Base-by-base conservation (phyloP, 2,888 invertebrate genomes). In the Cataglyphis altisquamis region DNA sequence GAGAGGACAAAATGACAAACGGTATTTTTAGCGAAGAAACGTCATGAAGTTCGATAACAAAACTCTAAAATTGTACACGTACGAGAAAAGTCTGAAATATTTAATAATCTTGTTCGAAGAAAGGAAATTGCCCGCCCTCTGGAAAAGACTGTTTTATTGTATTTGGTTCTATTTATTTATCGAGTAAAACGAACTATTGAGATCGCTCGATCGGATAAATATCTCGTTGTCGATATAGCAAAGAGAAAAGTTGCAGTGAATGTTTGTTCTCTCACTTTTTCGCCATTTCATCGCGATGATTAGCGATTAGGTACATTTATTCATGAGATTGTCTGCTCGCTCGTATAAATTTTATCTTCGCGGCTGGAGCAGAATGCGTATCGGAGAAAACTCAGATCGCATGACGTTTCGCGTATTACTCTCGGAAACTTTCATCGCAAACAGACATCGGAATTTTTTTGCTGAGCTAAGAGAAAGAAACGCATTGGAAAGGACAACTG, bases 241-340 rank as follows among this genome's bases (percentile, higher is more conserved):
- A 9, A 32, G 45, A 62, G 68, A 84, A 84, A 78, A 52, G 36
- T n/a, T 55, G 78, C 62, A 77, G 84, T 74, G 83, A 83, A 83
- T 63, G 64, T 77, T 84, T 32, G 15, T 29, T 25, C 60, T 78
- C 55, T 52, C 32, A 48, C 36, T 36, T 21, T 78, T 67, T 67
- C 15, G 48, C 25, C 29, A n/a, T 39, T 15, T 48, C 55, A 32
- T 72, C 48, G 41, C 25, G 45, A 21, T 25, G 67, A 67, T 41
- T 72, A 81, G 64, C 60, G 55, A 45, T 41, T 55, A 41, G 29
- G 86, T 82, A 83, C 82, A 85, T 85, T 90, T 90, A 89, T 90
- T 90, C 89, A 88, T 87, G 86, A 89, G 84, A 21, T 84, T 64
- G 81, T 60, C 82, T 41, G 70, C 63, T 84, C 52, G 74, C 85